Percentiles rank a stretch among this genome's conserved stretches.
Evolutionary conservation across 2,888 invertebrate genomes (phyloP).

Genomic region (Eupeodes latifasciatus): DNA sequence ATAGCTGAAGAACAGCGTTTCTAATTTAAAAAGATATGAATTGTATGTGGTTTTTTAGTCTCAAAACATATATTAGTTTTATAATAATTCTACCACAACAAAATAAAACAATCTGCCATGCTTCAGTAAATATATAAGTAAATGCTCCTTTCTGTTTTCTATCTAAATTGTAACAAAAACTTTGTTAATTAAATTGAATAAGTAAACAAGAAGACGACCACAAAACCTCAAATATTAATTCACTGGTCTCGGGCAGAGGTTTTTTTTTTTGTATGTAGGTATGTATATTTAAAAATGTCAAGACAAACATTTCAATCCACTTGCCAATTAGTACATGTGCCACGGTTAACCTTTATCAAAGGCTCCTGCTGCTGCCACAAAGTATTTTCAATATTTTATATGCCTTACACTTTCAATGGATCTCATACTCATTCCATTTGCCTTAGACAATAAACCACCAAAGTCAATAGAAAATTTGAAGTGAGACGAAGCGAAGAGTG

Average conservation of each 20-base stretch:
- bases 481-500: background rate
- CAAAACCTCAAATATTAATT: conserved; percentile 24
- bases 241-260: background rate
- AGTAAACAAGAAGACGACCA: conserved; percentile 15
- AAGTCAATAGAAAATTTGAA: conserved; percentile 31
- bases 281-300: background rate
- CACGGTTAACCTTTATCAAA: conserved; percentile 45
- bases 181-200: conserved; percentile 37
- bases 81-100: background rate
- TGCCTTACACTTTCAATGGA: conserved; percentile 6
- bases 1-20: too few species aligned
- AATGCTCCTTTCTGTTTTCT: background rate
- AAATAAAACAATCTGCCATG: too few species aligned
- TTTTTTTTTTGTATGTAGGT: background rate
- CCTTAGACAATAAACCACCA: conserved; percentile 20
- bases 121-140: background rate
- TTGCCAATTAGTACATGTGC: conserved; percentile 61
- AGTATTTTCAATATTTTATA: conserved; percentile 1
- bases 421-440: conserved; percentile 25
- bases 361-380: background rate
- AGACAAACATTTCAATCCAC: conserved; percentile 22
- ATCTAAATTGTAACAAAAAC: conserved; percentile 11
- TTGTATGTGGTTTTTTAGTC: too few species aligned
- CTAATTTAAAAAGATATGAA: too few species aligned
- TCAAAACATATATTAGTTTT: background rate